Conservation (phyloP, 2,113 vertebrate genomes). For the Steatornis caripensis region DNA sequence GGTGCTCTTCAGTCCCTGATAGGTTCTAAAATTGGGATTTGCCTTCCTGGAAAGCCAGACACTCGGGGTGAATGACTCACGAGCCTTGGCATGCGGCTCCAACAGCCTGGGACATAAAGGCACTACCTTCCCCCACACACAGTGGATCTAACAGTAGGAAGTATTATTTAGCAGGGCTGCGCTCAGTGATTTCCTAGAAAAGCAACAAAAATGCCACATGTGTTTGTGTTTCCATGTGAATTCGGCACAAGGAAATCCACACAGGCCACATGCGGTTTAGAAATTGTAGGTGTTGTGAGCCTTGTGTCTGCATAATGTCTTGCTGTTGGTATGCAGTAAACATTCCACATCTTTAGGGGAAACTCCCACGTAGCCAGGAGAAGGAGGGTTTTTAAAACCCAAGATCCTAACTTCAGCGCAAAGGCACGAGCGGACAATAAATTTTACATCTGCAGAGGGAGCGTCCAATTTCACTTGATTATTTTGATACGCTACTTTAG, state of each 20-base stretch:
- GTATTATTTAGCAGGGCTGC: conserved; percentile 55
- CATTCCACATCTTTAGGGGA: conserved; percentile 62
- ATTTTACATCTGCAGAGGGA: conserved; percentile 33
- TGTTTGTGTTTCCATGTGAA: conserved; percentile 61
- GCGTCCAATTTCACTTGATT: not conserved
- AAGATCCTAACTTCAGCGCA: not conserved
- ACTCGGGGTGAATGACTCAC: conserved; percentile 24
- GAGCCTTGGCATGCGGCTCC: conserved; percentile 8
- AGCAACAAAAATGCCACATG: conserved; percentile 58
- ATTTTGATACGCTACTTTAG: not conserved
- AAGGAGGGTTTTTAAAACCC: conserved; percentile 32
- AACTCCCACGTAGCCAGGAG: conserved; percentile 51
- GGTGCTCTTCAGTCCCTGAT: not conserved
- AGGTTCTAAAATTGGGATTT: conserved; percentile 50
- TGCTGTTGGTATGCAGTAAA: conserved; percentile 57
- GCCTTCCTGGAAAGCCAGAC: conserved; percentile 63
- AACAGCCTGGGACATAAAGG: conserved; percentile 28
- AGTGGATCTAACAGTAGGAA: conserved; percentile 53
- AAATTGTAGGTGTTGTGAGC: conserved; percentile 61
- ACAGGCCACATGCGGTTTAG: conserved; percentile 50
- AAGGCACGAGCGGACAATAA: not conserved
- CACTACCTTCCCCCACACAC: not conserved
- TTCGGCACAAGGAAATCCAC: conserved; percentile 59
- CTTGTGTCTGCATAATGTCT: conserved; percentile 49
- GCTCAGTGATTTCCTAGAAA: conserved; percentile 63